phyloP scores from a whole-genome alignment of 2,113 vertebrate species.

The Gavia stellata region DNA sequence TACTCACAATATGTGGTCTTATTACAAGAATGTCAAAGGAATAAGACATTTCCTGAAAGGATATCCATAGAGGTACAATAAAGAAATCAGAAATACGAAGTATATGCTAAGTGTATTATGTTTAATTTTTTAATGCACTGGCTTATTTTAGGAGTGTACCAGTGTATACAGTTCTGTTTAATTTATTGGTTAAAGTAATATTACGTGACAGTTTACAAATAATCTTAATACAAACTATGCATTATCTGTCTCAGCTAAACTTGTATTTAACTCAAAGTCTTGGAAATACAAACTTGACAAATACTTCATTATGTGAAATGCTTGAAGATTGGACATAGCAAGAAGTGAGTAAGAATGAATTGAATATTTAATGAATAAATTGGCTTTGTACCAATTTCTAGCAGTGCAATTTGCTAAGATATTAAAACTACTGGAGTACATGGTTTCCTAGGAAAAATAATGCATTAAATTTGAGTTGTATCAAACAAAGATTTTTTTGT shows the following conservation, averaged over 20 bases:
- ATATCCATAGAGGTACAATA: background rate
- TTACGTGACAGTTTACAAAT: background rate
- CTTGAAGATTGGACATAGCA: background rate
- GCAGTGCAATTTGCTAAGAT: background rate
- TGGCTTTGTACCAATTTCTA: background rate
- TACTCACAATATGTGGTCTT: background rate
- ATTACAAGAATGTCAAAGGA: background rate
- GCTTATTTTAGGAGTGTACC: background rate
- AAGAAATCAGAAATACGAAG: background rate
- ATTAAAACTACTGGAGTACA: background rate
- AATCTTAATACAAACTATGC: background rate
- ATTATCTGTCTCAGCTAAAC: background rate
- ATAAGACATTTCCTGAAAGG: background rate
- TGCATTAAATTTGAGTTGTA: background rate
- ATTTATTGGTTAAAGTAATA: background rate
- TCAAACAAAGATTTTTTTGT: background rate
- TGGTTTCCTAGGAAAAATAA: background rate
- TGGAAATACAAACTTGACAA: background rate
- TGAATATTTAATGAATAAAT: slow-evolving; percentile 16
- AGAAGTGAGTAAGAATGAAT: background rate
- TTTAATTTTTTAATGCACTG: background rate
- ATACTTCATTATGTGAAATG: background rate
- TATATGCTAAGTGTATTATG: background rate
- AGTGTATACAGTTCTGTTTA: background rate
- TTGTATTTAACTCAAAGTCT: background rate